Conservation (phyloP, 2,797 vertebrate genomes). For the Acrossocheilus fasciatus region DNA sequence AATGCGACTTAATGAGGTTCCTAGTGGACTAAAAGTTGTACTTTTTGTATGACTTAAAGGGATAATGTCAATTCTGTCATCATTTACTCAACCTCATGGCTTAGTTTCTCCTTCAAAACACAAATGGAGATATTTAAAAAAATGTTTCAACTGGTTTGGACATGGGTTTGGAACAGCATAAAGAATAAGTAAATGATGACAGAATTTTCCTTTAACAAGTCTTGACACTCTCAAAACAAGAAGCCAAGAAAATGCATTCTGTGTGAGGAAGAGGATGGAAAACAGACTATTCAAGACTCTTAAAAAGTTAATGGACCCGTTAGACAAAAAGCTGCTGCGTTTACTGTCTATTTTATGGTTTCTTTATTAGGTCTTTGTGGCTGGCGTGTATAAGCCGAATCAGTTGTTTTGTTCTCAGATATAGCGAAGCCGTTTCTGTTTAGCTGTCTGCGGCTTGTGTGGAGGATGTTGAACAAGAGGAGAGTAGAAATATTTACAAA, state of each 20-base stretch:
- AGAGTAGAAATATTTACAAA: slow-evolving; percentile 48
- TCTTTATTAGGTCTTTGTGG: slow-evolving; percentile 68
- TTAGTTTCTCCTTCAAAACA: background rate
- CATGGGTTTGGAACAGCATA: background rate
- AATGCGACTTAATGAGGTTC: background rate
- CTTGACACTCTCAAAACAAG: slow-evolving; percentile 74
- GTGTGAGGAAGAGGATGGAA: slow-evolving; percentile 50
- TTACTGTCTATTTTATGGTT: slow-evolving; percentile 64
- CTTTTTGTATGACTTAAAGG: background rate
- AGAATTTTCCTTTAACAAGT: slow-evolving; percentile 46
- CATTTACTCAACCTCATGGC: background rate
- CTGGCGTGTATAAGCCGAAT: slow-evolving; percentile 51
- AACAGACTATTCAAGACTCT: slow-evolving; percentile 64
- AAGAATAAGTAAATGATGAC: background rate
- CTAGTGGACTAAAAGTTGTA: background rate
- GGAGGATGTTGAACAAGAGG: slow-evolving; percentile 32
- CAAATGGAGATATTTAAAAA: background rate
- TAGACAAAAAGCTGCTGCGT: slow-evolving; percentile 65
- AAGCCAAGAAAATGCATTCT: slow-evolving; percentile 41
- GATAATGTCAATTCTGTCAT: background rate
- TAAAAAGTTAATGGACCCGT: slow-evolving; percentile 65
- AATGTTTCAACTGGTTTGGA: background rate
- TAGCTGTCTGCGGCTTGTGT: slow-evolving; percentile 62
- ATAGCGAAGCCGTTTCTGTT: slow-evolving; percentile 67
- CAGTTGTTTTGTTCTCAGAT: slow-evolving; percentile 65